Evolutionary conservation across 2,113 vertebrate species (phyloP).

Genomic region (Spheniscus mendiculus): DNA sequence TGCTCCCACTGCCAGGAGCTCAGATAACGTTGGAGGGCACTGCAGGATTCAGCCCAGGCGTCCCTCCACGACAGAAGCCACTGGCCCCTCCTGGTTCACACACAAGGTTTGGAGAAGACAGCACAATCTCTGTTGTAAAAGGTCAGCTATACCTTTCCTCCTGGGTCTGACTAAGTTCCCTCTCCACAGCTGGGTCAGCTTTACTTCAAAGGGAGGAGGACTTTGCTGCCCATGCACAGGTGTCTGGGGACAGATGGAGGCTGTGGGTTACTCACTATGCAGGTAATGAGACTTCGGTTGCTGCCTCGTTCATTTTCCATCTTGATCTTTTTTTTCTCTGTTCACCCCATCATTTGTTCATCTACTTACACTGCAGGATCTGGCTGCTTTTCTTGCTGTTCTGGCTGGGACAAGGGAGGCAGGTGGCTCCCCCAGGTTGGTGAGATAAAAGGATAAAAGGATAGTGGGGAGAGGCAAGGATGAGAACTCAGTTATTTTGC

Average conservation of each 20-base stretch:
- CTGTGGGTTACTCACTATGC: background rate
- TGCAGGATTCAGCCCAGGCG: background rate
- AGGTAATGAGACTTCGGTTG: constrained; percentile 31
- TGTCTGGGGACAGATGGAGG: constrained; percentile 30
- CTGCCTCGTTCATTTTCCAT: background rate
- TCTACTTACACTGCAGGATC: background rate
- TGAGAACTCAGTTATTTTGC: background rate
- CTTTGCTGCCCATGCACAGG: background rate
- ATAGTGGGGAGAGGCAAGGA: background rate
- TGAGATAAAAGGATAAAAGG: background rate
- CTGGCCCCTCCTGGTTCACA: background rate
- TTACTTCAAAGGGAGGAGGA: background rate
- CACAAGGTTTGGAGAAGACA: background rate
- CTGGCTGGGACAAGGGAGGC: background rate
- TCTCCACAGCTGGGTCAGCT: background rate
- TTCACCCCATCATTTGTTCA: background rate
- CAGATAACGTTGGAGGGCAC: constrained; percentile 1
- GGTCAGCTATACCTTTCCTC: background rate
- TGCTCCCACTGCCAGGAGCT: background rate
- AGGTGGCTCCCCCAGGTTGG: constrained; percentile 13
- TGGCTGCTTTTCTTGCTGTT: constrained; percentile 8
- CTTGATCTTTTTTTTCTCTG: background rate
- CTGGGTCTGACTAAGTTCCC: background rate
- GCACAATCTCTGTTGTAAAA: background rate
- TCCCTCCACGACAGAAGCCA: background rate